Conservation (phyloP, 2,113 vertebrate genomes). For the Archilochus colubris region DNA sequence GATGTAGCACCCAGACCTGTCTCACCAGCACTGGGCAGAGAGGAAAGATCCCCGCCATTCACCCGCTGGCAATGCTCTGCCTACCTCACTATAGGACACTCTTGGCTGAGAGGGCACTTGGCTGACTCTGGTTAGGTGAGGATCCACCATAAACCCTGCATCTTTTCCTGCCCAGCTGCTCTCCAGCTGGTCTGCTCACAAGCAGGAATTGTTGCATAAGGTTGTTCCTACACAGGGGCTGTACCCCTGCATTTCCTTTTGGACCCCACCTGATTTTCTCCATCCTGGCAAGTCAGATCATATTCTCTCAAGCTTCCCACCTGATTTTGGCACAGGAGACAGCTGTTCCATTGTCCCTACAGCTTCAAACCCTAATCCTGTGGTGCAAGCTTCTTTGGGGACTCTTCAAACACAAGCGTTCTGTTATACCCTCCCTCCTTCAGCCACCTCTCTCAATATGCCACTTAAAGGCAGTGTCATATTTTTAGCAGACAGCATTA, state of each 20-base stretch:
- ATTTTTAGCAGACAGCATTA: not conserved
- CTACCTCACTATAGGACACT: too few species aligned
- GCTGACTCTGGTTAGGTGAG: not conserved
- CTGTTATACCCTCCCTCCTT: not conserved
- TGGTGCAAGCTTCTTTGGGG: not conserved
- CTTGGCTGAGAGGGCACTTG: not conserved
- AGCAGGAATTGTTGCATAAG: rapidly evolving
- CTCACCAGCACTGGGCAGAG: not conserved
- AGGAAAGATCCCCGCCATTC: not conserved
- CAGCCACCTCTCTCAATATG: not conserved
- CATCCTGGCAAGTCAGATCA: not conserved
- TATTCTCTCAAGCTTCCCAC: not conserved
- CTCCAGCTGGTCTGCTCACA: not conserved
- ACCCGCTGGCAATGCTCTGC: too few species aligned
- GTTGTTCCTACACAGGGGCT: not conserved
- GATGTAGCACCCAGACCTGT: rapidly evolving
- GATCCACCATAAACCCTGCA: rapidly evolving
- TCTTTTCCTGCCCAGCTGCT: not conserved
- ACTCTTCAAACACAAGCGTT: not conserved
- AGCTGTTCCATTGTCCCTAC: not conserved
- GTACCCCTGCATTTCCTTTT: not conserved
- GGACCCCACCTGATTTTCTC: not conserved
- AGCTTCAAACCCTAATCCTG: not conserved
- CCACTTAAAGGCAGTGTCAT: not conserved
- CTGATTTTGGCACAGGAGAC: not conserved